Conservation (phyloP, 2,888 invertebrate genomes). For the Amiota communis region DNA sequence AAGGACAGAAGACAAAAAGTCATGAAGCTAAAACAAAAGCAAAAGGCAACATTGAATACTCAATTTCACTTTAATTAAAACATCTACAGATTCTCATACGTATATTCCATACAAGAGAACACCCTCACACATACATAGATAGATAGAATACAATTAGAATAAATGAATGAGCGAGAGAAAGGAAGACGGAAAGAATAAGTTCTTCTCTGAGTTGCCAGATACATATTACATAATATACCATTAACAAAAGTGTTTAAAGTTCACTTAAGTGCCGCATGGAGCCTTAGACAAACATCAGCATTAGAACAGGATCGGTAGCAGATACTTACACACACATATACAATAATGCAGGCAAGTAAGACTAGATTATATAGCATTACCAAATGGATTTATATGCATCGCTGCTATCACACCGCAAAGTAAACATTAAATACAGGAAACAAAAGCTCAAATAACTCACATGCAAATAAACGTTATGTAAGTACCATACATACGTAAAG, state of each 20-base stretch:
- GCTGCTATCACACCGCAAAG: constrained; percentile 47
- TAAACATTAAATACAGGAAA: constrained; percentile 50
- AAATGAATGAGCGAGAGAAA: not conserved
- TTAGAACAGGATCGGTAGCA: constrained; percentile 60
- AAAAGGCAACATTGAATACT: constrained; percentile 61
- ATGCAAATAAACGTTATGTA: constrained; percentile 5
- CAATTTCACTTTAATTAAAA: constrained; percentile 69
- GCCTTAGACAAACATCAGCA: constrained; percentile 64
- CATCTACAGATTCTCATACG: constrained; percentile 48
- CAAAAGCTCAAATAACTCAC: constrained; percentile 5
- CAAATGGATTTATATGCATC: constrained; percentile 59
- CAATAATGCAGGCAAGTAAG: constrained; percentile 29
- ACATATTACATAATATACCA: constrained; percentile 66
- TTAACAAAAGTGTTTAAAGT: constrained; percentile 67
- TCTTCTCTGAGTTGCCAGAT: constrained; percentile 32
- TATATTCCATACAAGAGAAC: not conserved
- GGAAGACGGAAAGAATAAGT: not conserved
- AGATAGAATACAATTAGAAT: not conserved
- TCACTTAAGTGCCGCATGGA: constrained; percentile 65
- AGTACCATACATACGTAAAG: not conserved
- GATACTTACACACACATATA: constrained; percentile 37
- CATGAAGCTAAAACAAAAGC: constrained; percentile 40
- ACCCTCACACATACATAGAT: constrained; percentile 29
- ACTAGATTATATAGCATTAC: constrained; percentile 31
- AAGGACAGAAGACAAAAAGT: not conserved